Percentiles rank a stretch among this genome's conserved stretches.
These are phyloP conservation scores for Tetrax tetrax DNA, from an alignment of 2,113 vertebrate species.

Conservation along the genomic window DNA sequence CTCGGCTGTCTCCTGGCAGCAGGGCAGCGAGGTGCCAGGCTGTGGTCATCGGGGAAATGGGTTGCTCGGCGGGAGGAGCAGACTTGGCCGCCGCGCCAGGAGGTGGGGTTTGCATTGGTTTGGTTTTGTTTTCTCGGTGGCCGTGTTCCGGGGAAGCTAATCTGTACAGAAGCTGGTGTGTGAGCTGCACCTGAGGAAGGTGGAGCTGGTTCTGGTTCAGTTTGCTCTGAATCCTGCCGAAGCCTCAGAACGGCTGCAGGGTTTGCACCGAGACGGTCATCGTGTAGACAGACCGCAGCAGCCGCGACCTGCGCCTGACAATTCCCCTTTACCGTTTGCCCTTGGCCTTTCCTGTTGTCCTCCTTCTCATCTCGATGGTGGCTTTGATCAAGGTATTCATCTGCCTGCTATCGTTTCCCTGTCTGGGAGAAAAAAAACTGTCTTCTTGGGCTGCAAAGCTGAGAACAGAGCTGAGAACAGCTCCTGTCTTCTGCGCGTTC, in stretches of 20 bases:
- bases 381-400: neutral
- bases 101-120: neutral
- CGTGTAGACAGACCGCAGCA: rapidly evolving
- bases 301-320: neutral
- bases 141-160: neutral
- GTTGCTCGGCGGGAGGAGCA: neutral
- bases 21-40: neutral
- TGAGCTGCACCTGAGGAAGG: neutral
- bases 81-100: neutral
- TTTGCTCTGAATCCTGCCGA: neutral
- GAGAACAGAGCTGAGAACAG: neutral
- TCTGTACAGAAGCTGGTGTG: neutral
- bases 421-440: neutral
- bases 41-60: neutral
- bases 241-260: neutral
- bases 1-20: neutral
- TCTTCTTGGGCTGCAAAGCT: neutral
- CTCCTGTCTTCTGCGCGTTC: neutral
- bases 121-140: neutral
- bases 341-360: neutral
- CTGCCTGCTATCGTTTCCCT: neutral
- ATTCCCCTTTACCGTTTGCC: neutral
- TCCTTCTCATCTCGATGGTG: neutral
- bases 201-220: neutral
- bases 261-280: neutral